Evolutionary conservation across 2,888 invertebrate species (phyloP).

Genomic region (Hecatera dysodea): DNA sequence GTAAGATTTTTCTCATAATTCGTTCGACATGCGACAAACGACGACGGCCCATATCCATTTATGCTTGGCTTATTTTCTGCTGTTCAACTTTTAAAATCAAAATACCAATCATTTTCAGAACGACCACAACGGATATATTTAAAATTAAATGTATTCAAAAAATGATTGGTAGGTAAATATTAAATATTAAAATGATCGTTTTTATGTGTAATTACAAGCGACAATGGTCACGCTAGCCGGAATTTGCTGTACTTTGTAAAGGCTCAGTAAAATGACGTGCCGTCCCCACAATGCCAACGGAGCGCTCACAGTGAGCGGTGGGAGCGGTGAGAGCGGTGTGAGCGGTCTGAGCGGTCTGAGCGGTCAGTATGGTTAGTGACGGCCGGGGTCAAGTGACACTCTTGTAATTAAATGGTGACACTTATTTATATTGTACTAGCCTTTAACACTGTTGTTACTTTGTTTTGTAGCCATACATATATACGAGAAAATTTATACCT

Average conservation of each 20-base stretch:
- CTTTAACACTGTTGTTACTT: neutral
- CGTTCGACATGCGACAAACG: neutral
- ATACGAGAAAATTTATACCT: too few species aligned
- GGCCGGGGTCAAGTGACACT: neutral
- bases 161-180: neutral
- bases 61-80: neutral
- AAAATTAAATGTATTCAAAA: neutral
- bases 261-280: neutral
- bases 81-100: neutral
- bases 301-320: neutral
- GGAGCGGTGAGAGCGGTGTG: neutral
- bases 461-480: neutral
- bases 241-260: neutral
- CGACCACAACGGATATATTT: neutral
- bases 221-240: neutral
- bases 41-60: neutral
- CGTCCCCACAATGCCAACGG: neutral
- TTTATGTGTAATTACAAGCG: neutral
- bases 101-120: neutral
- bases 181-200: neutral
- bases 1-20: neutral
- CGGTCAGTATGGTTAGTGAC: neutral
- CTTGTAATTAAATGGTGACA: conserved; percentile 2
- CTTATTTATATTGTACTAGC: neutral
- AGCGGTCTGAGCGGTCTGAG: too few species aligned